Base-by-base conservation (phyloP, 30 jellyfish, hydroid and myxozoan species). In the Hydractinia symbiolongicarpus region DNA sequence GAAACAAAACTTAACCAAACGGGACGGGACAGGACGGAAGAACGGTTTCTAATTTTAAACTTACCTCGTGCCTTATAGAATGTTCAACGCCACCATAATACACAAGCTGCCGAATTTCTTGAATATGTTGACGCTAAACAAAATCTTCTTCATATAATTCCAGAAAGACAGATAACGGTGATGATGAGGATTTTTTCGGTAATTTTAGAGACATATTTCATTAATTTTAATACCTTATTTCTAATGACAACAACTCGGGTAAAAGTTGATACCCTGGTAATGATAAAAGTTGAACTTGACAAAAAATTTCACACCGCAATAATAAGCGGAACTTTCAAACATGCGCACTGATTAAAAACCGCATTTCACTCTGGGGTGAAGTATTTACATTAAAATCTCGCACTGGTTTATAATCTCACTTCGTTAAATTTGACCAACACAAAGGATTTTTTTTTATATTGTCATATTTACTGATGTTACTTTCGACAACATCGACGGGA, bases 71-170 rank as follows among this genome's bases (percentile, higher is more conserved):
- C 50, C 99, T 90, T 57, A 84, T 73, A 6, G 95, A 78, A 4
- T 85, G 89, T 13, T 82, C 87, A 52, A 88, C 88, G 30, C 99
- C 99, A 40, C 99, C 99, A 57, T 81, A 72, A 82, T 94, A 94
- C 8, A 94, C 95, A 70, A 84, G 88, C 77, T 84, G 96, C 93
- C 84, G 82, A 79, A 90, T 56, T 49, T 54, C 82, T 82, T 66
- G 73, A 86, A 78, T 77, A 60, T 86, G 85, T 15, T 60, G 88
- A 14, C 81, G 72, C 99, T 94, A 62, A 50, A 72, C 56, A 5
- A 68, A 10, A 83, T 30, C 44, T 30, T 30, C 44, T 30, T 30
- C 44, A 17, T 6, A 49, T 62, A 19, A n/a, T 14, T 14, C 7
- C 13, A 14, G 13, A 73, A 17, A 13, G 51, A 66, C 8, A 6